Evolutionary conservation across 2,797 vertebrate genomes (phyloP).

Genomic region (Aeoliscus strigatus): DNA sequence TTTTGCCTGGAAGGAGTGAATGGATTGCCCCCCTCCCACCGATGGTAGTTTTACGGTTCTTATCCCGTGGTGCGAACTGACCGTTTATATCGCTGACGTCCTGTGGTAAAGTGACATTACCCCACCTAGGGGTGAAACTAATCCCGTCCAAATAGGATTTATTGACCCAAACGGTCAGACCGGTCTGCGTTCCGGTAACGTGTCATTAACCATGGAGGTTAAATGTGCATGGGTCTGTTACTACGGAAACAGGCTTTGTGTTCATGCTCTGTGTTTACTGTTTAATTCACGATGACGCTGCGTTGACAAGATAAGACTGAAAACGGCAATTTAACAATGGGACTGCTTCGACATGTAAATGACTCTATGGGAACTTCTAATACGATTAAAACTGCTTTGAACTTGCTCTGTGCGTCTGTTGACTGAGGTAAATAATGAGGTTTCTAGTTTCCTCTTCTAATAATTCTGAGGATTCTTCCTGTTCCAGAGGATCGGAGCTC

Average conservation of each 20-base stretch:
- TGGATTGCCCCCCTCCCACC: too few species aligned
- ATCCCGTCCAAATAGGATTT: too few species aligned
- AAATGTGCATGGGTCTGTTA: constrained; percentile 39
- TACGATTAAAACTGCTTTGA: constrained; percentile 70
- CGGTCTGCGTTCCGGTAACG: constrained; percentile 35
- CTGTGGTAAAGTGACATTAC: too few species aligned
- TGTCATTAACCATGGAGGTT: constrained; percentile 47
- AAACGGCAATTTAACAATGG: constrained; percentile 59
- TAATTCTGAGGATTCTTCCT: constrained; percentile 16
- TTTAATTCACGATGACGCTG: constrained; percentile 56
- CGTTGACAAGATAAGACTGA: constrained; percentile 54
- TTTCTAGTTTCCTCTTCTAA: neutral
- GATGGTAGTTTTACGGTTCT: too few species aligned
- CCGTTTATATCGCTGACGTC: too few species aligned
- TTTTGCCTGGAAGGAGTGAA: too few species aligned
- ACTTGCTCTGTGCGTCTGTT: constrained; percentile 49
- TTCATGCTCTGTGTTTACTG: constrained; percentile 52
- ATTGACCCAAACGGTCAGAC: too few species aligned
- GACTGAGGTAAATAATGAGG: constrained; percentile 26
- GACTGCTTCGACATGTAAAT: constrained; percentile 61
- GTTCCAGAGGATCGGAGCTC: constrained; percentile 2
- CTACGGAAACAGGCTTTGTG: constrained; percentile 48
- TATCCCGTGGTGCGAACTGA: too few species aligned
- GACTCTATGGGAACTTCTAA: constrained; percentile 57
- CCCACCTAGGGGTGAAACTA: too few species aligned